Conservation (phyloP, 2,113 vertebrate species). For the Diphyllodes magnificus region DNA sequence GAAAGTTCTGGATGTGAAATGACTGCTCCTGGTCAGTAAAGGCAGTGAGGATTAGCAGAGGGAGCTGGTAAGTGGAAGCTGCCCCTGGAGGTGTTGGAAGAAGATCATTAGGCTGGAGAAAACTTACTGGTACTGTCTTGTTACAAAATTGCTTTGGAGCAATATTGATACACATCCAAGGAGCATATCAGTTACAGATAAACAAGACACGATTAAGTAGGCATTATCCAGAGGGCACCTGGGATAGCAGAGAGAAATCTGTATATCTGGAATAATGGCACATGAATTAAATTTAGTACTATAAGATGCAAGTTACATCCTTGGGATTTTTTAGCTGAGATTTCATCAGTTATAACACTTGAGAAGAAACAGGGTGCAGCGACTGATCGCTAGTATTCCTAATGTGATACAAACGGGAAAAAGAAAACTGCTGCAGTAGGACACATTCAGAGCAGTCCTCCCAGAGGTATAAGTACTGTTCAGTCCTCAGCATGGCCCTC, state of each 20-base stretch:
- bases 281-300: neutral
- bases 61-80: neutral
- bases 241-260: neutral
- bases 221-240: neutral
- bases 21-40: neutral
- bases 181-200: neutral
- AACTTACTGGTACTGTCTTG: neutral
- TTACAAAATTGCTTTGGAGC: neutral
- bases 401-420: neutral
- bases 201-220: rapidly evolving
- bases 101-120: neutral
- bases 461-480: neutral
- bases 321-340: neutral
- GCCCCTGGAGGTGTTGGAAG: neutral
- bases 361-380: neutral
- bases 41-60: neutral
- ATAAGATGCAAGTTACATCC: neutral
- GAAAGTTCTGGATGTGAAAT: neutral
- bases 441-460: neutral
- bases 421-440: neutral
- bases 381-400: neutral
- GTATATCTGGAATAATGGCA: neutral
- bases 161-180: neutral
- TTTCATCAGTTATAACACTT: neutral
- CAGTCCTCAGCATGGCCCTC: neutral